Evolutionary conservation across 2,113 vertebrate species (phyloP), one percentile per base, ranked within the genome.

Genomic region (Cyprinodon tularosa): DNA sequence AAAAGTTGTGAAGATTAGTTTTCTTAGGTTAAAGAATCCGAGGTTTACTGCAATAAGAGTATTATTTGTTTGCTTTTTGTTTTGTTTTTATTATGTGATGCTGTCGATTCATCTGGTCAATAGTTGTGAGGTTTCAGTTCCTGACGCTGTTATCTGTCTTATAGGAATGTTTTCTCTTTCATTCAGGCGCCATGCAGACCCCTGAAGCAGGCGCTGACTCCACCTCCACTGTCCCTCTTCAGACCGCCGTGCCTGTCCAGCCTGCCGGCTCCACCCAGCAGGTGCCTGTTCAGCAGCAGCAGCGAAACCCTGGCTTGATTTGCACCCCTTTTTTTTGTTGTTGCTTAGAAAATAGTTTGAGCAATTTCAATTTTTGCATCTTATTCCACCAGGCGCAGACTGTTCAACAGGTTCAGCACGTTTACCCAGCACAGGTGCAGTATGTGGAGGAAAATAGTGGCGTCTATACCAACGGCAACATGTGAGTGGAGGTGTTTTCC

Each of bases 361-460:
- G 66, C 71, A 4, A 80, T 73, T 74, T 81, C 37, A 73, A 67
- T 66, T 63, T 15, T 68, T 84, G 29, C 65, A 0, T 63, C 79
- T 67, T 82, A 59, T 66, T 83, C 65, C 68, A 39, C 63, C 88
- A 94, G 93, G 91, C 93, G 72, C 94, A 94, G 93, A 94, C 97
- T 96, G 96, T 99, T 79, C 97, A 96, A 83, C 88, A 98, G 0
- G 96, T 96, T 79, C 97, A 97, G 90, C 98, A 99, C 60, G 95
- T 97, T 47, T 99, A 98, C 86, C 96, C 97, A 17, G 72, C 96
- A 53, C 97, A 98, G 90, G 97, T 98, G 90, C 98, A 98, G 95
- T 99, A 98, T 78, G 96, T 99, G 89, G 98, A 99, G 87, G 97
- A 97, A 79, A 96, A 95, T 89, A 97, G 96, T 71, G 89, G 95